Percentiles rank a stretch among this genome's conserved stretches.
Evolutionary conservation across 2,797 vertebrate genomes (phyloP).

Genomic region (Gadopsis bispinosus): DNA sequence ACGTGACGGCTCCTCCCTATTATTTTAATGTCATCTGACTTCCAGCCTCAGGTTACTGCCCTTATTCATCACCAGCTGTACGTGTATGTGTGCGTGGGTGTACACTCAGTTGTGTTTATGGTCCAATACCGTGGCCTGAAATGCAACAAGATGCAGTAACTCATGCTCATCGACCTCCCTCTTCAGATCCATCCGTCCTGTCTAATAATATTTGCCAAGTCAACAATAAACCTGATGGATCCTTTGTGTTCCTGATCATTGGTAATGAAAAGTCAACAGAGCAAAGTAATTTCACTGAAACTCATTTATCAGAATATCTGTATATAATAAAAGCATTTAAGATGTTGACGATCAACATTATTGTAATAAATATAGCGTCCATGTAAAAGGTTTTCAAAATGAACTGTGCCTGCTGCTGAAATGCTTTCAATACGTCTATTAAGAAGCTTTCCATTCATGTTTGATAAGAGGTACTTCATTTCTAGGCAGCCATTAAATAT

Average conservation of each 20-base stretch:
- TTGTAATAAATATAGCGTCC: constrained; percentile 36
- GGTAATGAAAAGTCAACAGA: constrained; percentile 51
- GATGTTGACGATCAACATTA: constrained; percentile 31
- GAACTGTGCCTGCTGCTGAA: constrained; percentile 30
- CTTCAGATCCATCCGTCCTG: constrained; percentile 56
- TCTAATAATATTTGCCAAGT: constrained; percentile 74
- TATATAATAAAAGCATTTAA: constrained; percentile 20
- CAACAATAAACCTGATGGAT: constrained; percentile 71
- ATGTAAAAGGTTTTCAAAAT: constrained; percentile 31
- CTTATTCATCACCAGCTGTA: constrained; percentile 64
- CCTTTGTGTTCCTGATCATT: constrained; percentile 49
- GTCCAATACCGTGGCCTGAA: constrained; percentile 43
- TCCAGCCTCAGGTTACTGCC: constrained; percentile 53
- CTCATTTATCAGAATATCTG: constrained; percentile 47
- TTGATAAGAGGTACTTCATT: constrained; percentile 51
- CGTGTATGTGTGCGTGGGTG: constrained; percentile 11
- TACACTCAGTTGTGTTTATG: constrained; percentile 30
- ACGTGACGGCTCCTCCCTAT: constrained; percentile 47
- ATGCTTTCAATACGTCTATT: constrained; percentile 44
- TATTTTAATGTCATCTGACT: constrained; percentile 71
- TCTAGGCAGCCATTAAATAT: constrained; percentile 43
- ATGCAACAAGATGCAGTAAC: constrained; percentile 53
- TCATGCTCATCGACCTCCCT: constrained; percentile 54
- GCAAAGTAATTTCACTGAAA: constrained; percentile 39
- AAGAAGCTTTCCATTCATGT: constrained; percentile 38